Base-by-base conservation (phyloP, 2,797 vertebrate genomes). In the Scyliorhinus canicula region DNA sequence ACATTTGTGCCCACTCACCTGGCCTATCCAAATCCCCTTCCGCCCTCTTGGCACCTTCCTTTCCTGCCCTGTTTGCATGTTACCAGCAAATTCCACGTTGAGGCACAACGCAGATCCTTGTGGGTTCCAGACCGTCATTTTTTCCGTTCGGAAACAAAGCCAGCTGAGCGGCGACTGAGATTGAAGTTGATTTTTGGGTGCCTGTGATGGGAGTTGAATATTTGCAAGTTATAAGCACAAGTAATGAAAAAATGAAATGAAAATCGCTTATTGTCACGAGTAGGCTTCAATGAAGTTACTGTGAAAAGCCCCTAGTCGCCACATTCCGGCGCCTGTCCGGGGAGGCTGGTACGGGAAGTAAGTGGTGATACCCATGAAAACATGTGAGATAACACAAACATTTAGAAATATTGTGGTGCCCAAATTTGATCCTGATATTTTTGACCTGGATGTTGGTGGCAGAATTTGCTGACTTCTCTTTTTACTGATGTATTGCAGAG, bases 401-500 rank as follows among this genome's bases (percentile, higher is more conserved):
- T 63, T 91, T 91, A 8, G 21, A 26, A 50, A n/a, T 35, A 35
- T 16, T 35, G 44, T 84, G 69, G 71, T n/a, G 31, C 69, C 71
- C 11, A n/a, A 35, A 74, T 9, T n/a, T 74, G 82, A 31, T 28
- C 1, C 47, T 84, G 8, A 84, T 50, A 90, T 55, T 14, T 19
- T 40, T 91, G n/a, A 60, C 57, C n/a, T 63, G n/a, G 60, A 47
- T 28, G 6, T 11, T 11, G 3, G n/a, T 91, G 52, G 19, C 55
- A 31, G 28, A 24, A 40, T 40, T 31, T 55, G 21, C 35, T 90
- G 14, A 60, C 21, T n/a, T 60, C 6, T n/a, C 2, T 82, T 24
- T 65, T 65, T n/a, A 0, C 40, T 44, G 19, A 5, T 52, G 35
- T 52, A 31, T 74, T 74, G 71, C 96, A 96, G 95, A 95, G 94